These are phyloP conservation scores for Paramuricea clavata DNA, from an alignment of 92 coral and sea anemone species.

Conservation along the genomic window DNA sequence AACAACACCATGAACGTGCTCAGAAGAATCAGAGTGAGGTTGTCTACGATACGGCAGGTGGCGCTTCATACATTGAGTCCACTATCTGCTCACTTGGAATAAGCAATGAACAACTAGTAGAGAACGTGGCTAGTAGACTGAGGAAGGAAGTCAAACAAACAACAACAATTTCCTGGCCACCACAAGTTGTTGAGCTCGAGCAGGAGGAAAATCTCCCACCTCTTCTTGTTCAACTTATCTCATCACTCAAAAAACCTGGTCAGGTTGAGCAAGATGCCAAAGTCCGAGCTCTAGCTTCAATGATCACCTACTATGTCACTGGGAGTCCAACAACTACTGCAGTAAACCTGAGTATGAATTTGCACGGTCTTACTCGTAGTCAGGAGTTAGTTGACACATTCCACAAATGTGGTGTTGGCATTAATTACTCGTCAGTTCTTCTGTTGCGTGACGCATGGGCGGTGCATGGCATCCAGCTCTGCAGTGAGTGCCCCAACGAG, in stretches of 20 bases:
- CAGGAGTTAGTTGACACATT: slow-evolving; percentile 21
- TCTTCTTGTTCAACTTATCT: not conserved
- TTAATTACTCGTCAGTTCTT: slow-evolving; percentile 14
- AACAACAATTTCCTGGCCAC: slow-evolving; percentile 21
- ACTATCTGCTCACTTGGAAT: slow-evolving; percentile 11
- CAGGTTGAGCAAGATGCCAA: not conserved
- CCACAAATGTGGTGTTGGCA: slow-evolving; percentile 23
- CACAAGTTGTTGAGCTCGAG: slow-evolving; percentile 32
- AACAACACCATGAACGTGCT: not conserved
- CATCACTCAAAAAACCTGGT: slow-evolving; percentile 4
- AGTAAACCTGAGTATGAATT: not conserved
- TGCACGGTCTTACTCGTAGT: slow-evolving; percentile 23
- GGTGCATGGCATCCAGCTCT: slow-evolving; percentile 26
- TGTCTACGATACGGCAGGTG: not conserved
- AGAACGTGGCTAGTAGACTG: slow-evolving; percentile 21
- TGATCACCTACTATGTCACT: slow-evolving; percentile 28
- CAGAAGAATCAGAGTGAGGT: slow-evolving; percentile 21
- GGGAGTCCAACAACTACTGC: slow-evolving; percentile 6
- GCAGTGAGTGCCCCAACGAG: slow-evolving; percentile 19
- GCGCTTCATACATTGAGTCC: slow-evolving; percentile 1
- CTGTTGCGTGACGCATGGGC: slow-evolving; percentile 26
- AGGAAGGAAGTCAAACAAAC: slow-evolving; percentile 5
- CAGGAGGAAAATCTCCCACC: not conserved
- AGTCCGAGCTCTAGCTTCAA: not conserved
- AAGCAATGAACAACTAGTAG: slow-evolving; percentile 20